Evolutionary conservation across 2,113 vertebrate genomes (phyloP).

Genomic region (Apteryx mantelli): DNA sequence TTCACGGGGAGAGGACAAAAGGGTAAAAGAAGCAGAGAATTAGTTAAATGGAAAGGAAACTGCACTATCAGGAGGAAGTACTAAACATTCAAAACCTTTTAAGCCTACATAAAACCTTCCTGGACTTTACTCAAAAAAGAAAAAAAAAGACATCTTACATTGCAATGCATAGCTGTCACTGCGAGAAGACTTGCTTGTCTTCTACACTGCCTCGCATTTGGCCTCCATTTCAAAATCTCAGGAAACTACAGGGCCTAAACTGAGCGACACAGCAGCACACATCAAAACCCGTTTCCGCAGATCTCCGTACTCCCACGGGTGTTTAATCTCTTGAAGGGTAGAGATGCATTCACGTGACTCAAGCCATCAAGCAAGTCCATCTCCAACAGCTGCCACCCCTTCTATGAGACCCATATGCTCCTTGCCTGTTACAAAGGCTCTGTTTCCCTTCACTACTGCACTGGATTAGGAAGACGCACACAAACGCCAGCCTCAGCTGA

Average conservation of each 20-base stretch:
- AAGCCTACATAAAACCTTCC: neutral
- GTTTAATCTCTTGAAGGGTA: neutral
- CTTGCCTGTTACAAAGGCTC: neutral
- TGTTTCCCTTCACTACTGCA: neutral
- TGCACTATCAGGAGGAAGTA: neutral
- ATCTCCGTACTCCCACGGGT: neutral
- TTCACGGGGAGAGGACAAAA: neutral
- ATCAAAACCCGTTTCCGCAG: neutral
- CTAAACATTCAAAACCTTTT: neutral
- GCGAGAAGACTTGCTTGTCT: neutral
- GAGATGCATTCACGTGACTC: neutral
- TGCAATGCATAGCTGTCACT: neutral
- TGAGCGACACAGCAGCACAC: neutral
- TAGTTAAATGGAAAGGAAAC: neutral
- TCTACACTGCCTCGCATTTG: neutral
- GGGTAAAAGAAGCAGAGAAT: neutral
- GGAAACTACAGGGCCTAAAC: neutral
- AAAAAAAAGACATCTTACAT: neutral
- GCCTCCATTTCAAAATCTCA: constrained; percentile 50
- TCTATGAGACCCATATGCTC: neutral
- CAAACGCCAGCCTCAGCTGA: neutral
- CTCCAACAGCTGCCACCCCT: neutral
- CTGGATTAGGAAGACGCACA: neutral
- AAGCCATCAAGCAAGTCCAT: neutral
- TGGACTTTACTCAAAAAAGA: neutral